These are phyloP conservation scores for Oxytorus armatus DNA, from an alignment of 2,888 invertebrate genomes.

Conservation along the genomic window DNA sequence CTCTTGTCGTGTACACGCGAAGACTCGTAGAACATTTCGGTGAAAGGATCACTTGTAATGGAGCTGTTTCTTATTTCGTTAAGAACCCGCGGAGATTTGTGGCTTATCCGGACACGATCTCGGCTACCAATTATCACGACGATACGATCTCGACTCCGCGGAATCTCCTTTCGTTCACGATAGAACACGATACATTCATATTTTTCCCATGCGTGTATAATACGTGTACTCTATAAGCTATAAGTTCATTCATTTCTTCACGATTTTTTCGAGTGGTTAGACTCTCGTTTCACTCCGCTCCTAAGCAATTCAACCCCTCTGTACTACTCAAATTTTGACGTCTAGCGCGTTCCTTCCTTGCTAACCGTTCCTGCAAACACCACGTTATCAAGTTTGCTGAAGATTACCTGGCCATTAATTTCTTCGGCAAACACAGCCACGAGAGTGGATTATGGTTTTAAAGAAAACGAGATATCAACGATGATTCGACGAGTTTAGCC, in stretches of 20 bases:
- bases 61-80: slow-evolving; percentile 72
- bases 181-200: slow-evolving; percentile 47
- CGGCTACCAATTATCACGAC: slow-evolving; percentile 75
- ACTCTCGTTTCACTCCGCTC: too few species aligned
- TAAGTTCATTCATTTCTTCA: slow-evolving; percentile 16
- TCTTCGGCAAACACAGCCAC: too few species aligned
- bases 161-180: slow-evolving; percentile 57
- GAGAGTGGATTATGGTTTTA: neutral
- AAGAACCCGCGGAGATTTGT: slow-evolving; percentile 67
- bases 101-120: slow-evolving; percentile 76
- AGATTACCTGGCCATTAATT: slow-evolving; percentile 13
- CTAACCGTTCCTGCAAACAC: too few species aligned
- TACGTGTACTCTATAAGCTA: neutral
- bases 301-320: too few species aligned
- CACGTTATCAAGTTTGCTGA: too few species aligned
- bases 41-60: slow-evolving; percentile 69
- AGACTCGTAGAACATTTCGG: slow-evolving; percentile 19
- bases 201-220: neutral
- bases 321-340: too few species aligned
- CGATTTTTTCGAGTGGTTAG: slow-evolving; percentile 41
- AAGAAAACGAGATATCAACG: neutral
- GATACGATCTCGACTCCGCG: slow-evolving; percentile 70
- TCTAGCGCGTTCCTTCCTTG: too few species aligned
- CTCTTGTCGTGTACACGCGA: slow-evolving; percentile 24
- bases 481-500: too few species aligned